Conservation (phyloP, 2,797 vertebrate genomes). For the Cossypha polioptera region DNA sequence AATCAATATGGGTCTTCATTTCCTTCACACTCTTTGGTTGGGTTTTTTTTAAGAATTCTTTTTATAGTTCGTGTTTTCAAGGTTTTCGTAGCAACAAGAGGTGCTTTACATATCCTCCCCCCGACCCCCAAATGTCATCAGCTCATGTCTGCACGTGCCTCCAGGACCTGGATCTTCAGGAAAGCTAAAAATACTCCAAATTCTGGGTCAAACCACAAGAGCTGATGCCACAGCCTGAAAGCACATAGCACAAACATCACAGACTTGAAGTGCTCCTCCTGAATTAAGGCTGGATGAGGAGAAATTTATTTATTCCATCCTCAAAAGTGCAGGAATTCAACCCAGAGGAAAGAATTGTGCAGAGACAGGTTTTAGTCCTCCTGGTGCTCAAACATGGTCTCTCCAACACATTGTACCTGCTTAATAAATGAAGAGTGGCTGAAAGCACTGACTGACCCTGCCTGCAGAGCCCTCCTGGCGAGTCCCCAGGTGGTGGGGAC, state of each 20-base stretch:
- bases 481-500: neutral
- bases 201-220: neutral
- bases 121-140: neutral
- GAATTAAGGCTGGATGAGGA: accelerated
- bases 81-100: neutral
- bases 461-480: neutral
- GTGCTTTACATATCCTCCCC: neutral
- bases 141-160: neutral
- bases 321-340: neutral
- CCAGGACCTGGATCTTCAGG: neutral
- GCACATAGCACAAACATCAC: neutral
- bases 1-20: neutral
- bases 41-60: neutral
- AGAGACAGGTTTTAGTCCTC: neutral
- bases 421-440: neutral
- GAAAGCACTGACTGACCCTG: neutral
- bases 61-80: neutral
- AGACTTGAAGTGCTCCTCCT: neutral
- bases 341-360: neutral
- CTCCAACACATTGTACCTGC: neutral
- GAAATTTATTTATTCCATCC: neutral
- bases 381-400: accelerated
- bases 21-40: neutral
- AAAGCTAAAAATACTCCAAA: neutral
- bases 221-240: neutral